Base-by-base conservation (phyloP, 1,140 invertebrate genomes). In the Pemphigus obesinymphae region DNA sequence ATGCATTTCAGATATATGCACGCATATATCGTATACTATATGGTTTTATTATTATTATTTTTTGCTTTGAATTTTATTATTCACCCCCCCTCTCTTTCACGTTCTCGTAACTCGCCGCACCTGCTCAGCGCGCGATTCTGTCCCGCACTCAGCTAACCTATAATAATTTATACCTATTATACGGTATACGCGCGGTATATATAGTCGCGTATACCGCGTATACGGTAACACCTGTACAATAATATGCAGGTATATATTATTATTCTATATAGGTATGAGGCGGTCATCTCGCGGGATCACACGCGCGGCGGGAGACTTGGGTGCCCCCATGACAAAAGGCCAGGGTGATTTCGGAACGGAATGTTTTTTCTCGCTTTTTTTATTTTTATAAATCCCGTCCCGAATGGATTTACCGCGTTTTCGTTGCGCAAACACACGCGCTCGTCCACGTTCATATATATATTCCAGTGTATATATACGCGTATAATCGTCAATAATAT, bases 391-490 rank as follows among this genome's bases (percentile, higher is more conserved):
- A 78, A 61, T 80, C 76, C 55, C 76, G 76, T 80, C 76, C 40
- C 76, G 55, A 80, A 80, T 80, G 76, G 76, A 80, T 80, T 80
- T 63, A 17, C 76, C 76, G 55, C 55, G 76, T 63, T 61, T 80
- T 80, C 37, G 37, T 80, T 45, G 55, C 53, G 55, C 34, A 80
- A 63, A 80, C 37, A 80, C 17, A 37, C 37, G 37, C 29, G 40
- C 53, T 31, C 45, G 72, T 20, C 20, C 50, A 20, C 23, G 29
- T 15, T 8, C n/a, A 37, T n/a, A n/a, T n/a, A n/a, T n/a, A n/a
- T n/a, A n/a, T n/a, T n/a, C n/a, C n/a, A n/a, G n/a, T n/a, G 13
- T 43, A 20, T 37, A 10, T 37, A n/a, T 15, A 10, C 63, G 11
- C 31, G 29, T 63, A 63, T 63, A 34, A 31, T 63, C 7, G 17